phyloP scores from a whole-genome alignment of 2,888 invertebrate species.

The Archaeoteleia sp. region DNA sequence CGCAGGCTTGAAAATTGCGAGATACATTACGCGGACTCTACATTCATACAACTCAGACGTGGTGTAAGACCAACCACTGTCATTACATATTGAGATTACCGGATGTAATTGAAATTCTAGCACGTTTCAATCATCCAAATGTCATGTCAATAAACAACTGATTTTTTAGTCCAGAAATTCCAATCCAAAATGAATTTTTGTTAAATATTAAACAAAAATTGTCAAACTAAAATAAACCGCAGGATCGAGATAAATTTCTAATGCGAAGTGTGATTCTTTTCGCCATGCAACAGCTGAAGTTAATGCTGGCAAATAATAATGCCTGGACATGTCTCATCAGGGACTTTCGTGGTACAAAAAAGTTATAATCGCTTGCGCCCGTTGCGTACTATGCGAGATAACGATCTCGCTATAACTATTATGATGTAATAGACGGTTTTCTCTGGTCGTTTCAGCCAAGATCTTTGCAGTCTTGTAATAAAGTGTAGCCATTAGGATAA shows the following conservation, averaged over 20 bases:
- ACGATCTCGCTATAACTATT: conserved; percentile 48
- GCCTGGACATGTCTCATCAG: conserved; percentile 39
- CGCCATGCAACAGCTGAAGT: conserved; percentile 31
- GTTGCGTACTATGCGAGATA: conserved; percentile 48
- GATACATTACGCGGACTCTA: conserved; percentile 12
- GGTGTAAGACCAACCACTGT: conserved; percentile 21
- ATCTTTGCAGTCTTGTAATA: conserved; percentile 26
- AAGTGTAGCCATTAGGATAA: conserved; percentile 39
- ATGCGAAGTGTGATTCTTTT: not conserved
- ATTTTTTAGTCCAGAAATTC: conserved; percentile 2
- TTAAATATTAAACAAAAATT: not conserved
- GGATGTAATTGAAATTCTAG: conserved; percentile 24
- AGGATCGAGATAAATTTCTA: too few species aligned
- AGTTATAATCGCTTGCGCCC: conserved; percentile 43
- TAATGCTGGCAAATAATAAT: conserved; percentile 30
- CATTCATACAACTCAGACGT: conserved; percentile 8
- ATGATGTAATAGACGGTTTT: conserved; percentile 48
- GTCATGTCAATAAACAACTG: not conserved
- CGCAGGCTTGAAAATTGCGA: conserved; percentile 22
- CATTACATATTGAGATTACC: conserved; percentile 21
- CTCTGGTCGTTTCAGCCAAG: conserved; percentile 37
- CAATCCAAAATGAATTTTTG: not conserved
- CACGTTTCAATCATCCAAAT: conserved; percentile 20
- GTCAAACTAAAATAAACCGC: not conserved
- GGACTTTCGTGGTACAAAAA: conserved; percentile 26